Conservation (phyloP, 2,797 vertebrate species). For the Phoeniculus purpureus region DNA sequence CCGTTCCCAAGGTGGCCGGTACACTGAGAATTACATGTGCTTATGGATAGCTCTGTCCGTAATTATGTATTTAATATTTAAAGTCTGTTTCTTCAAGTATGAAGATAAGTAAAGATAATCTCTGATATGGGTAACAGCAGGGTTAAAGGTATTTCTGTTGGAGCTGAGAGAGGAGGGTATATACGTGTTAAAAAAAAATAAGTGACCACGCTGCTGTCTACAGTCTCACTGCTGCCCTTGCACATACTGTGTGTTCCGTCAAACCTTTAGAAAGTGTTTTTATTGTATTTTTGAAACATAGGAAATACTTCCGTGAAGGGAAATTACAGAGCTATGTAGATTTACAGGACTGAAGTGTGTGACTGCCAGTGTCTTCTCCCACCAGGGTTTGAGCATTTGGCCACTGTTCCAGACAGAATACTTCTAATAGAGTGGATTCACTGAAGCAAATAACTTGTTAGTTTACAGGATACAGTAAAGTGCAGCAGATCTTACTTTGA, state of each 20-base stretch:
- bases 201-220: not conserved
- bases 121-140: not conserved
- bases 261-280: not conserved
- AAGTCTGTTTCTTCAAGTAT: not conserved
- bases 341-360: not conserved
- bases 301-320: not conserved
- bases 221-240: not conserved
- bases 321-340: not conserved
- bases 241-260: not conserved
- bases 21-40: not conserved
- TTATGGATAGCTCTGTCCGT: fast-evolving
- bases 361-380: not conserved
- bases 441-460: not conserved
- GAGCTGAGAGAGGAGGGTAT: not conserved
- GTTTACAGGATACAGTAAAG: not conserved
- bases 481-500: not conserved
- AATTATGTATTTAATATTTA: not conserved
- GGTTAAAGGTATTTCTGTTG: not conserved
- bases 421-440: not conserved
- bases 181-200: not conserved
- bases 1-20: not conserved
- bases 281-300: not conserved
- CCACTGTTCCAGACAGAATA: not conserved
- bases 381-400: not conserved
- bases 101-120: not conserved